A percentile compares a stretch with the other conserved stretches of the same genome.
phyloP scores from a whole-genome alignment of 2,797 vertebrate genomes.

The Alca torda region DNA sequence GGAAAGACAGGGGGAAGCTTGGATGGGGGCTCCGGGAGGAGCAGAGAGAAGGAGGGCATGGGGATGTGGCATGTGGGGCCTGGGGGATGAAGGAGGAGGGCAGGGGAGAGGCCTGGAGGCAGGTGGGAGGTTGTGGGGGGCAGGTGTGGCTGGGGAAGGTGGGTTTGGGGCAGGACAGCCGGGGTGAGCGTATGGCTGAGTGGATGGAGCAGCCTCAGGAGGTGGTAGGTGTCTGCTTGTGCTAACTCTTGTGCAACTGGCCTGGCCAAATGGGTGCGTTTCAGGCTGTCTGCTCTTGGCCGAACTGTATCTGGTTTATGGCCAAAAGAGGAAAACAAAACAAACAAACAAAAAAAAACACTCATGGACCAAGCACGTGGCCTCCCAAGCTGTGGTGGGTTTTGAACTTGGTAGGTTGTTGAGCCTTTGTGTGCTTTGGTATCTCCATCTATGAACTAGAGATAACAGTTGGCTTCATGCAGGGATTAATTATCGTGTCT shows the following conservation, averaged over 20 bases:
- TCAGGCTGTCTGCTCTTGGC: not conserved
- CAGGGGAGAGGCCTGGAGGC: not conserved
- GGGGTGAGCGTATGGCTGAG: not conserved
- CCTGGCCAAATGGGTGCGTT: not conserved
- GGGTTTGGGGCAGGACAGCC: not conserved
- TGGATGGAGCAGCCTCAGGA: not conserved
- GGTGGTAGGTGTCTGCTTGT: not conserved
- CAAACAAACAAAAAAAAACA: not conserved
- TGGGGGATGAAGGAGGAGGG: not conserved
- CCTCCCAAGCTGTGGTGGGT: not conserved
- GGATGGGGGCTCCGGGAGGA: not conserved
- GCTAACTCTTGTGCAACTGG: not conserved
- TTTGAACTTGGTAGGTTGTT: constrained; percentile 27
- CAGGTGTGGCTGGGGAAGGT: not conserved
- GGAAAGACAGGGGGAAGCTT: too few species aligned
- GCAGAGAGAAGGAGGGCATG: too few species aligned
- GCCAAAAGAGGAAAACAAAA: not conserved
- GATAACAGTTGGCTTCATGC: constrained; percentile 40
- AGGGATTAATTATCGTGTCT: constrained; percentile 30
- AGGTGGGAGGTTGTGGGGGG: not conserved
- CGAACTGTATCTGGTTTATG: not conserved
- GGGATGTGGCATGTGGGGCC: not conserved
- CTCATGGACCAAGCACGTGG: not conserved
- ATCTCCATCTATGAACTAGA: constrained; percentile 9
- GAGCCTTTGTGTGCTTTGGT: constrained; percentile 17